phyloP scores from a whole-genome alignment of 1,140 invertebrate genomes.

The Drosophila novamexicana region DNA sequence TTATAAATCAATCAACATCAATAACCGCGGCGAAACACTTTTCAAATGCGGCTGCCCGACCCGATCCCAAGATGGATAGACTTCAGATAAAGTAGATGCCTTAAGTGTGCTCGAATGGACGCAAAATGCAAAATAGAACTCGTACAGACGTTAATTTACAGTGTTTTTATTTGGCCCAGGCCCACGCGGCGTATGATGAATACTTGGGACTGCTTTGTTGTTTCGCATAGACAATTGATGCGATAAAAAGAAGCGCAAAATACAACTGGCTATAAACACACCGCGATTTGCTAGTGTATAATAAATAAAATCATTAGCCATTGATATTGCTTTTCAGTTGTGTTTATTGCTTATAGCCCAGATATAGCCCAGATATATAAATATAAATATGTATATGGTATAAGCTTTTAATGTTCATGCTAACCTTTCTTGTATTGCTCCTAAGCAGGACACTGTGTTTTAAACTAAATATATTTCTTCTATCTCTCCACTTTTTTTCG shows the following conservation, averaged over 20 bases:
- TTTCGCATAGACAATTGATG: conserved; percentile 25
- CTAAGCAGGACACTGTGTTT: not conserved
- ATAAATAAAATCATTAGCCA: not conserved
- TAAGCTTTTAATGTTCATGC: not conserved
- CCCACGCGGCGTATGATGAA: conserved; percentile 50
- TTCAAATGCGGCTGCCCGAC: conserved; percentile 29
- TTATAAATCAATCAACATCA: conserved; percentile 83
- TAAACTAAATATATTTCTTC: not conserved
- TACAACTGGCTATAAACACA: conserved; percentile 17
- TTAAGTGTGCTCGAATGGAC: conserved; percentile 31
- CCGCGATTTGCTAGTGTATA: not conserved
- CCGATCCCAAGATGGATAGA: conserved; percentile 62
- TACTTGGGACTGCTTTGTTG: conserved; percentile 24
- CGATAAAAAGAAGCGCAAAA: conserved; percentile 21
- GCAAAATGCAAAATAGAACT: conserved; percentile 13
- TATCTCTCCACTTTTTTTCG: no score
- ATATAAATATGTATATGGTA: no score
- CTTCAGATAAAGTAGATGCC: conserved; percentile 22
- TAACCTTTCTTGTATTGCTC: not conserved
- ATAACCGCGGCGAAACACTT: conserved; percentile 56
- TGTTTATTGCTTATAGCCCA: not conserved
- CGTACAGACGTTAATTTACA: conserved; percentile 21
- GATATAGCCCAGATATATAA: not conserved
- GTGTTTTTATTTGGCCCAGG: conserved; percentile 7
- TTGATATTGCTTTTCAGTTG: not conserved